phyloP scores from a whole-genome alignment of 1,140 invertebrate genomes.

The Drosophila orena region DNA sequence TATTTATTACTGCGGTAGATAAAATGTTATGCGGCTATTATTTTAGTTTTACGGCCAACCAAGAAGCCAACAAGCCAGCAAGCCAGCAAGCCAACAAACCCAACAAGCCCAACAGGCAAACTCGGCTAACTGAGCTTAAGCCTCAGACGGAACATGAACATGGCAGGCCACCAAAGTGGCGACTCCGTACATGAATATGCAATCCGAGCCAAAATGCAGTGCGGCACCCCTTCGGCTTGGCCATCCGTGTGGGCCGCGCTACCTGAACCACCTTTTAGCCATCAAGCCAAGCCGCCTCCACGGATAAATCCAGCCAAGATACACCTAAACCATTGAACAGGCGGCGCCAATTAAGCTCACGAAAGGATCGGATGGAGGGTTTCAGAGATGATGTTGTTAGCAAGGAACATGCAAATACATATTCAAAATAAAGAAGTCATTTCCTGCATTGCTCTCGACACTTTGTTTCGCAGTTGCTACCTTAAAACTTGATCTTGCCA shows the following conservation, averaged over 20 bases:
- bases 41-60: constrained; percentile 79
- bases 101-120: constrained; percentile 29
- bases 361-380: constrained; percentile 7
- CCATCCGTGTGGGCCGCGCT: background rate
- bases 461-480: no score
- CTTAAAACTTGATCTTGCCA: no score
- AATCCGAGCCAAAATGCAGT: constrained; percentile 70
- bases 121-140: constrained; percentile 67
- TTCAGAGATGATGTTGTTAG: background rate
- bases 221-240: background rate
- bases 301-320: constrained; percentile 27
- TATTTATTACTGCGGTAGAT: constrained; percentile 84
- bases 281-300: background rate
- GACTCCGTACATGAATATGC: constrained; percentile 41
- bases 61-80: constrained; percentile 50
- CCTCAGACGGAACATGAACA: constrained; percentile 43
- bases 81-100: constrained; percentile 38
- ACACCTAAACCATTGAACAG: constrained; percentile 61
- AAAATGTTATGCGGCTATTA: constrained; percentile 83
- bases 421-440: background rate
- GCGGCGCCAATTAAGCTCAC: constrained; percentile 54
- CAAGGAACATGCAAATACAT: background rate
- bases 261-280: background rate
- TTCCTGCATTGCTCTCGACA: background rate
- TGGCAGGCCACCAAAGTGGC: constrained; percentile 31